Base-by-base conservation (phyloP, 2,888 invertebrate species). In the Hololepta plana region DNA sequence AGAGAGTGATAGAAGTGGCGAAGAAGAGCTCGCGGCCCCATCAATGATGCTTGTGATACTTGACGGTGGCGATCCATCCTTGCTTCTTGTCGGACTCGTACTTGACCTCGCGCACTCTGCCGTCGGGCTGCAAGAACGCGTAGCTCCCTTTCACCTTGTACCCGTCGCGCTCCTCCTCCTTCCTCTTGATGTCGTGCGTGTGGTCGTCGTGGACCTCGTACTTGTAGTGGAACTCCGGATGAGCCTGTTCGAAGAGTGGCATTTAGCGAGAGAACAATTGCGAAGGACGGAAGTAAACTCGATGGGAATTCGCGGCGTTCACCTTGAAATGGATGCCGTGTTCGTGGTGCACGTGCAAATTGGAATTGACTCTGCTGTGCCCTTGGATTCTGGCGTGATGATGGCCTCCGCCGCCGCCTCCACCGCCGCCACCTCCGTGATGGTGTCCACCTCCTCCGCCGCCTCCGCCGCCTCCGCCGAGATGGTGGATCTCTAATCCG, bases 81-180 rank as follows among this genome's bases (percentile, higher is more conserved):
- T 37, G 37, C 33, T 51, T 49, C 37, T 51, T 47, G 31, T 48
- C 49, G 17, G 49, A 35, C 11, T 40, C 38, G 35, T 51, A 51
- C 28, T 51, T 46, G 4, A 51, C 51, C 5, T 43, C 35, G 27
- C 51, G 45, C 28, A 49, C 38, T 32, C 47, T 49, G 35, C 48
- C 46, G 35, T 51, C 51, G 10, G 50, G 48, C 32, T 51, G 46
- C 29, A 49, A 34, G 11, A 50, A 38, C 28, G 44, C 48, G 43
- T 51, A 51, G 13, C 34, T 31, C 23, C 51, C 51, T 35, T 50
- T 49, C 16, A 51, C 49, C 40, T 47, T 49, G 41, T 47, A 40
- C 13, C 51, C 51, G 15, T 51, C 48, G 13, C 51, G 40, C n/a
- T 37, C 40, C 36, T 51, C 51, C 23, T 49, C 43, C 33, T 51